Evolutionary conservation across 30 jellyfish, hydroid and myxozoan species (phyloP), one percentile per base, ranked within the genome.

Genomic region (Rhopilema esculentum): DNA sequence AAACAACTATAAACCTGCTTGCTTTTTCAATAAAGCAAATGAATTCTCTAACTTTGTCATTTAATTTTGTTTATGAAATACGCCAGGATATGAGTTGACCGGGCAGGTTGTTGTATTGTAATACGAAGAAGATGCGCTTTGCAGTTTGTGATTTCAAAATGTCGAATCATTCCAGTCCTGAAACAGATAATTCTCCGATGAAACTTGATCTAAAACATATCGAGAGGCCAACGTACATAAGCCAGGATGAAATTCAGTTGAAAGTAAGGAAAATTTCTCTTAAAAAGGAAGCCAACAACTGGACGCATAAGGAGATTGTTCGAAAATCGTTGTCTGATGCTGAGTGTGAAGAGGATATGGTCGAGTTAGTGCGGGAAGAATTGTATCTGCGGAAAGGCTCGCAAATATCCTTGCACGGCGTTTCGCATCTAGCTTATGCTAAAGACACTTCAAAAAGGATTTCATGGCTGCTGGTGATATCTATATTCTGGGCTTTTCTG

Each of bases 371-470:
- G 12, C 12, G 6, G 57, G 57, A 40, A 40, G 12, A 6, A 2
- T 12, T 2, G 57, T 12, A 40, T 40, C 12, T 6, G 57, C 57
- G 57, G 12, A 40, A 40, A 40, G 57, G 12, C 12, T 40, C 57
- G 12, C 57, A 21, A 15, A 65, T 65, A 65, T n/a, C 75, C 28
- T 4, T 65, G 30, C 75, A 65, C n/a, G 75, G 75, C 28, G 75
- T 65, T 21, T 16, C 24, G 16, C 75, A 65, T n/a, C 9, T 65
- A 0, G 24, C 31, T 21, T 9, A 21, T 21, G 28, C 75, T 9
- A 65, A 21, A 17, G n/a, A 26, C 1, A 18, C 28, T 9, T 9
- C 28, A 65, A 28, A 28, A 65, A 65, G 31, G 75, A 17, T 18
- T 1, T 9, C 28, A 0, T 65, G 75, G 75, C 40, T 28, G 31